Base-by-base conservation (phyloP, 2,113 vertebrate species). In the Oryctolagus cuniculus region DNA sequence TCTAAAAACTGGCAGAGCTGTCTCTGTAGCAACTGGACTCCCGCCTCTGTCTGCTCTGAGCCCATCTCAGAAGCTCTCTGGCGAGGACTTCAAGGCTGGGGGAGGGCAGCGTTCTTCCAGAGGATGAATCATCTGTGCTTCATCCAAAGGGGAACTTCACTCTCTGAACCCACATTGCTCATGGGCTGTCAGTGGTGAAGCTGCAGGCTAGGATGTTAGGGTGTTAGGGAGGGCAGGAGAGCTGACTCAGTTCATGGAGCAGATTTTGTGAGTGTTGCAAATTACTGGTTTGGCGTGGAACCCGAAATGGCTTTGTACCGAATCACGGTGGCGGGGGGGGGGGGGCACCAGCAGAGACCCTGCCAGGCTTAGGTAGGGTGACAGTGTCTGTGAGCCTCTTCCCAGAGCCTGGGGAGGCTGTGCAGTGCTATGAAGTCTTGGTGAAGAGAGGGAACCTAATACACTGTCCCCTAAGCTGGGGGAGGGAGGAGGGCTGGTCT, bases 181-280 rank as follows among this genome's bases (percentile, higher is more conserved):
- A 4, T 73, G 66, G 19, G 69, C 74, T 75, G 61, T 86, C 90
- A 88, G 92, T 2, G 95, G 79, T 29, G 92, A 70, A 75, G 38
- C 69, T 12, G n/a, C 61, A 70, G 51, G 31, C 89, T 49, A 21
- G 90, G 95, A 38, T 89, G 61, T 83, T 66, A 75, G 89, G 79
- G 91, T 94, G 86, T 89, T 34, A 70, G 94, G 75, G 80, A 87
- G 90, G 83, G 0, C 29, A 58, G 92, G 96, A 91, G 58, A 89
- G 95, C 96, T 96, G 96, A 97, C 66, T 97, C 95, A 95, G 96
- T 69, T 6, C 83, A 91, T 70, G 72, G 80, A 58, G 82, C 86
- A 74, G 91, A 92, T 89, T 97, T 90, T 89, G 93, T 91, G 89
- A 96, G 67, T 91, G 67, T 73, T 94, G 90, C 21, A 19, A 96